Evolutionary conservation across 1,140 invertebrate genomes (phyloP).

Genomic region (Reticulitermes speratus): DNA sequence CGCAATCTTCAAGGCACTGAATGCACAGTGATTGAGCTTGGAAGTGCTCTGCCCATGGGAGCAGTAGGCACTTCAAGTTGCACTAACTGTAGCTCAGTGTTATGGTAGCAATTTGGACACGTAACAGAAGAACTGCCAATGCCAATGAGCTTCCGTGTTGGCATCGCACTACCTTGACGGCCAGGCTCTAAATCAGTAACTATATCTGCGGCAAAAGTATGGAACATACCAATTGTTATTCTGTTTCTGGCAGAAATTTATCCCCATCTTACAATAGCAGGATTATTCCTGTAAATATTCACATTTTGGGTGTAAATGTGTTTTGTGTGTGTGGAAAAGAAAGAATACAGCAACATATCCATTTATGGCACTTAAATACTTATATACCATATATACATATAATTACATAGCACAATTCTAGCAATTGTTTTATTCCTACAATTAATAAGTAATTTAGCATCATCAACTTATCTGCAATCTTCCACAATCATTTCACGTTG

Average conservation of each 20-base stretch:
- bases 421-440: conserved; percentile 25
- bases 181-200: background rate
- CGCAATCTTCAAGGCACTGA: conserved; percentile 23
- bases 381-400: conserved; percentile 38
- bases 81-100: background rate
- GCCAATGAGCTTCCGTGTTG: background rate
- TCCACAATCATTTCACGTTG: conserved; percentile 15
- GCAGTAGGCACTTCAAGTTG: background rate
- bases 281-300: conserved; percentile 2
- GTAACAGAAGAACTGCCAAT: background rate
- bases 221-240: background rate
- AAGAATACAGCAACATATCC: conserved; percentile 35
- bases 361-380: conserved; percentile 38
- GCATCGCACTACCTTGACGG: background rate
- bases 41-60: background rate
- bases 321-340: conserved; percentile 19
- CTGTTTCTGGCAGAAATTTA: background rate
- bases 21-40: conserved; percentile 24
- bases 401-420: conserved; percentile 37
- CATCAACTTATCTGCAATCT: conserved; percentile 25
- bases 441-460: conserved; percentile 29
- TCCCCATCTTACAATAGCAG: background rate
- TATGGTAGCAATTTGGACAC: background rate
- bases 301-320: conserved; percentile 8
- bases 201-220: background rate